Conservation (phyloP, 2,113 vertebrate species). For the Platysteira castanea region DNA sequence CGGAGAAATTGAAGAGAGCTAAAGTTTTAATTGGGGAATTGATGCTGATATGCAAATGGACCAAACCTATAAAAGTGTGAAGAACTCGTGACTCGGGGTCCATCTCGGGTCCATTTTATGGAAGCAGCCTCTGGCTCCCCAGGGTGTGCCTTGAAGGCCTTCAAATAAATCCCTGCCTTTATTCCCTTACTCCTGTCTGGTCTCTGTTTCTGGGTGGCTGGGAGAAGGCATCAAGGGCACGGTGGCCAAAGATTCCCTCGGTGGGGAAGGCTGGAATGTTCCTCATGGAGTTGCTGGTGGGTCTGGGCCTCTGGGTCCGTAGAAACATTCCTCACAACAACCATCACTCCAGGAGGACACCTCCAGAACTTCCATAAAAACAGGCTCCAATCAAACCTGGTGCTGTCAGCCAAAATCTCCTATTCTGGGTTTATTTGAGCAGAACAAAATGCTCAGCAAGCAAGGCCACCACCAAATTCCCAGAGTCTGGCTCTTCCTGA, state of each 20-base stretch:
- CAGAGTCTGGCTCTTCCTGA: neutral
- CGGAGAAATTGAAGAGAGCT: too few species aligned
- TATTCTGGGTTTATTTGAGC: neutral
- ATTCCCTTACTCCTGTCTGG: too few species aligned
- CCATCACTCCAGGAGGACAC: neutral
- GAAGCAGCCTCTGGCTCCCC: too few species aligned
- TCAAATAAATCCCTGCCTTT: too few species aligned
- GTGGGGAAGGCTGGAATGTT: neutral
- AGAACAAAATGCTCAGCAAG: neutral
- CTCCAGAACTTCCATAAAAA: neutral
- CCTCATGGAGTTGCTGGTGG: neutral
- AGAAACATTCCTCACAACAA: neutral
- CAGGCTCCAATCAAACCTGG: neutral
- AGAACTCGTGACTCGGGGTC: too few species aligned
- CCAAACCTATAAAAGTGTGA: too few species aligned
- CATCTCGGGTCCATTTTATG: too few species aligned
- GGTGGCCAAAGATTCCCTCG: neutral
- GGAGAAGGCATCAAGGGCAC: too few species aligned
- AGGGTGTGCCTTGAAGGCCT: too few species aligned
- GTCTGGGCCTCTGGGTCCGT: neutral
- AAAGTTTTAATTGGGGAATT: too few species aligned
- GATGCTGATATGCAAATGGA: too few species aligned
- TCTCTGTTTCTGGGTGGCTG: too few species aligned
- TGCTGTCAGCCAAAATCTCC: rapidly evolving
- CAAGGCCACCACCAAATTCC: neutral